Evolutionary conservation across 2,888 invertebrate genomes (phyloP), one percentile per base, ranked within the genome.

Genomic region (Acanthoscelides obtectus): DNA sequence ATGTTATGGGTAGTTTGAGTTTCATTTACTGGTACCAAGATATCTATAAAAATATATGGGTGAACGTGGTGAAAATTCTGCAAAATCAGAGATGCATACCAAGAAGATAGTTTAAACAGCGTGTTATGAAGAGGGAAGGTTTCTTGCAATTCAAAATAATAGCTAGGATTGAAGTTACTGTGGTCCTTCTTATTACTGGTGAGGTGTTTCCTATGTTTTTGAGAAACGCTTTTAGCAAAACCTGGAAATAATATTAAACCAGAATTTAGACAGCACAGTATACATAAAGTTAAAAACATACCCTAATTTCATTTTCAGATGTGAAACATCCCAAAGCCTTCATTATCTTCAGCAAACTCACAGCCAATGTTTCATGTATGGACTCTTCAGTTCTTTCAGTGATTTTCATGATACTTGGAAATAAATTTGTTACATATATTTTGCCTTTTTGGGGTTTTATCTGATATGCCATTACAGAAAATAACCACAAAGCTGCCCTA

Each of bases 81-180:
- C 63, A 17, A 20, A 20, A 67, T 21, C 27, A 70, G 68, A 25
- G 66, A 74, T 70, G 72, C 78, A 80, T 82, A 89, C 89, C 91
- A 80, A 91, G 83, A 67, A 92, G 84, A 76, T 88, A 86, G 73
- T 89, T 88, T 22, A 94, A 87, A n/a, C 93, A 88, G 81, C 93
- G 89, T 1, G 89, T 87, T 74, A 91, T 85, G 85, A 93, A 93
- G 75, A 89, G 85, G 73, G 86, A 84, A 1, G 91, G 89, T 83
- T 94, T 94, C 70, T 93, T 88, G 75, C 92, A 92, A 86, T 95
- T 90, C 73, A 92, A 88, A 85, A 96, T 95, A 71, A 96, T 88
- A 73, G 91, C 90, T 64, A 95, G 90, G 72, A 97, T 90, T 84
- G 94, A 94, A 70, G 89, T 90, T 0, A 96, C 92, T 27, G 95